Percentiles rank a stretch among this genome's conserved stretches.
Conservation (phyloP, 1,140 invertebrate species). For the Trichonephila inaurata region DNA sequence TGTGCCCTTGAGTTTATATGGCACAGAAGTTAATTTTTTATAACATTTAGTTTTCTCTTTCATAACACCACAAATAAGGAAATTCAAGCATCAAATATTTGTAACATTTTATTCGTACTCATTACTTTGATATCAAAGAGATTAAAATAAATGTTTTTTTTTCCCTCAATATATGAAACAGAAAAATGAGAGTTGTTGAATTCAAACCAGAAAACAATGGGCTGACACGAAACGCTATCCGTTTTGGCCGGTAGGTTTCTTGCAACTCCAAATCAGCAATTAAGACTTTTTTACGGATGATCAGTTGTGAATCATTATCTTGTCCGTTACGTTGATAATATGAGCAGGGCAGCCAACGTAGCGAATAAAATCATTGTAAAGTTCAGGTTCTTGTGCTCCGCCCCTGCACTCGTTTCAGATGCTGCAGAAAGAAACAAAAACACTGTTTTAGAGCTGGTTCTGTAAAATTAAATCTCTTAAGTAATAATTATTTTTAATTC, state of each 20-base stretch:
- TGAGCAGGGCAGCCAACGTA: neutral
- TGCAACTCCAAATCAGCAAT: conserved; percentile 7
- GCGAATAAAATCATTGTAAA: neutral
- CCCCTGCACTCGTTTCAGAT: neutral
- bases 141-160: neutral
- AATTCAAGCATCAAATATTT: neutral
- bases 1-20: too few relatives aligned
- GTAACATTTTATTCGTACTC: neutral
- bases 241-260: conserved; percentile 23
- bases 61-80: neutral
- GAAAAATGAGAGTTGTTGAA: neutral
- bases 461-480: too few relatives aligned
- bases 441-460: neutral
- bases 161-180: neutral
- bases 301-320: neutral
- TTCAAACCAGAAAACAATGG: neutral
- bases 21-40: too few relatives aligned
- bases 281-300: conserved; percentile 14
- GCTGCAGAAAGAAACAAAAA: neutral
- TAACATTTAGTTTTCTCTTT: neutral
- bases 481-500: too few relatives aligned
- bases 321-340: conserved; percentile 25
- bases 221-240: neutral
- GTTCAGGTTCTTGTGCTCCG: neutral
- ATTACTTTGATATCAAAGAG: conserved; percentile 19